A percentile compares a stretch with the other conserved stretches of the same genome.
Conservation (phyloP, 2,113 vertebrate species). For the human region DNA sequence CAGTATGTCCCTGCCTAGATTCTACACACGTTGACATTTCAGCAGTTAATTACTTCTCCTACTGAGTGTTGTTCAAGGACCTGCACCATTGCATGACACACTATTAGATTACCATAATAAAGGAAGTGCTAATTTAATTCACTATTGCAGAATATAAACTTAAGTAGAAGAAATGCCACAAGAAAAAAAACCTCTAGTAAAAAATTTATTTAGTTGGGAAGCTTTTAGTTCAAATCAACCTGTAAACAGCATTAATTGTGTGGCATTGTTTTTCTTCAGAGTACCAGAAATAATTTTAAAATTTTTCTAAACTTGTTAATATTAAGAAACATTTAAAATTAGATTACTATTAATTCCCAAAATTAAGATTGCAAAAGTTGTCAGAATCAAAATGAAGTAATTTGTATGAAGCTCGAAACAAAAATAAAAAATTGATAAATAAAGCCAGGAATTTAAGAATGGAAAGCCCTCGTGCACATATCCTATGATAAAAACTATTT, state of each 20-base stretch:
- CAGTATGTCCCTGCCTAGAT: background rate
- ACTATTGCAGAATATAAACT: background rate
- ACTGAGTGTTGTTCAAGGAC: background rate
- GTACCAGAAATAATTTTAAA: background rate
- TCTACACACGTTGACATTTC: background rate
- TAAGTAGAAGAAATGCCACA: background rate
- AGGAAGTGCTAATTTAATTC: slow-evolving; percentile 19
- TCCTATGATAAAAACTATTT: background rate
- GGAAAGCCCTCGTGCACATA: background rate
- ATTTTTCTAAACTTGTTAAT: background rate
- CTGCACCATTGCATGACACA: background rate
- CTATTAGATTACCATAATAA: background rate
- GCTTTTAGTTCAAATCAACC: background rate
- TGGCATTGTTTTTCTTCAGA: background rate
- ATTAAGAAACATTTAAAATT: background rate
- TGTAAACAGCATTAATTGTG: background rate
- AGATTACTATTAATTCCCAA: background rate
- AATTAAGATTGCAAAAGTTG: background rate
- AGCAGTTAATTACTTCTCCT: slow-evolving; percentile 38
- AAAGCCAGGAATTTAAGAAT: background rate
- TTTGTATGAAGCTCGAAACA: background rate
- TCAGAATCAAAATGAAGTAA: background rate
- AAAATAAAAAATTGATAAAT: background rate
- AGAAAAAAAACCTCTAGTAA: background rate
- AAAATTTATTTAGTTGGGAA: background rate